These are phyloP conservation scores for Zoanthus sociatus DNA, from an alignment of 92 coral and sea anemone genomes.

Conservation along the genomic window DNA sequence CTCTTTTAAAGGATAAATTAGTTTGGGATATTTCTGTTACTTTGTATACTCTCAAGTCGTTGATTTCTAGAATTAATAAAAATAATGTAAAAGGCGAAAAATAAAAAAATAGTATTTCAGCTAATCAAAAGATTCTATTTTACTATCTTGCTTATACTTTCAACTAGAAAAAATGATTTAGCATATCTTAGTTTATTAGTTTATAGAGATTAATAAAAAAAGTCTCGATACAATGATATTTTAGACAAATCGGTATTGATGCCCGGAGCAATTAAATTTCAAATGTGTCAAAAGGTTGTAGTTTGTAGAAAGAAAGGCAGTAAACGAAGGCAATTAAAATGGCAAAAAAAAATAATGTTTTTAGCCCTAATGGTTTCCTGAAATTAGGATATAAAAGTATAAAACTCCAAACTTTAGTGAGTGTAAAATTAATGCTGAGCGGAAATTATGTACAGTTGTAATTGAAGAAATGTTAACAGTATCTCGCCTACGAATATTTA, in stretches of 20 bases:
- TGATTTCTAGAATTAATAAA: background rate
- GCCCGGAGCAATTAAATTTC: background rate
- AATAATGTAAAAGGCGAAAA: background rate
- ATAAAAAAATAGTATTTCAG: too few species aligned
- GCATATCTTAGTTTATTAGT: background rate
- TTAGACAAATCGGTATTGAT: background rate
- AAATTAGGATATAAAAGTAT: slow-evolving; percentile 39
- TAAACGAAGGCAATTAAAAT: slow-evolving; percentile 30
- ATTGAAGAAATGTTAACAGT: slow-evolving; percentile 18
- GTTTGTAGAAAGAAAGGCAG: background rate
- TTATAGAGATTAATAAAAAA: slow-evolving; percentile 8
- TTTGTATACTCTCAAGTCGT: background rate
- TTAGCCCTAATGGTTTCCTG: slow-evolving; percentile 44
- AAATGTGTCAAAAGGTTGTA: background rate
- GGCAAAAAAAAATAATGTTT: slow-evolving; percentile 19
- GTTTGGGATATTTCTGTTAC: background rate
- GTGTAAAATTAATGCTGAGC: slow-evolving; percentile 16
- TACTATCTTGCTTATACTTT: background rate
- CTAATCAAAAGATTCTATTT: background rate
- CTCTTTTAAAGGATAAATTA: background rate
- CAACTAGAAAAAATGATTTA: background rate
- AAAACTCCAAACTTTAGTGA: slow-evolving; percentile 46
- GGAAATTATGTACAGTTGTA: slow-evolving; percentile 34
- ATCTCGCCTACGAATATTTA: background rate
- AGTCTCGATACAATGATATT: slow-evolving; percentile 33